These are phyloP conservation scores for Caenorhabditis sp. DNA, from an alignment of 2,888 invertebrate genomes.

Conservation along the genomic window DNA sequence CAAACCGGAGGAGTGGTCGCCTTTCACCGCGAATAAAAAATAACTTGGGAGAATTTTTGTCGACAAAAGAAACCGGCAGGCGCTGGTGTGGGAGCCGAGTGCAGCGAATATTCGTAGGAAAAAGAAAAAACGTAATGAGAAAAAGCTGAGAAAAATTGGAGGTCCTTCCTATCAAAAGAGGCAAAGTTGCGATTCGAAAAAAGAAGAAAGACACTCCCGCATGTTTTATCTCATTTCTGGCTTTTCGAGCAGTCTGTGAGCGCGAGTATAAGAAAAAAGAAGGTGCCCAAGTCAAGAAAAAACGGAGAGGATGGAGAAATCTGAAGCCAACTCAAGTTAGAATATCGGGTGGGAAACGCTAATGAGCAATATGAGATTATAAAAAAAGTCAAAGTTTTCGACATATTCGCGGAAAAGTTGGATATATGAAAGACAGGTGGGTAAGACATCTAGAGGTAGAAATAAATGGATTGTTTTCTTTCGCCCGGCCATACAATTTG, in stretches of 20 bases:
- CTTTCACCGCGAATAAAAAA: conserved; percentile 57
- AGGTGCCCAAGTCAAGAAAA: conserved; percentile 40
- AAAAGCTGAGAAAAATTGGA: conserved; percentile 8
- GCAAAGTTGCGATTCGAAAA: conserved; percentile 55
- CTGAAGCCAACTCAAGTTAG: conserved; percentile 26
- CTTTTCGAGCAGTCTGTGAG: conserved; percentile 23
- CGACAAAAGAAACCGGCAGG: not conserved
- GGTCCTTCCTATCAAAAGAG: conserved; percentile 9
- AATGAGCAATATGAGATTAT: conserved; percentile 56
- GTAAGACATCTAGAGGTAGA: conserved; percentile 38
- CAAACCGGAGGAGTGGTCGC: conserved; percentile 34
- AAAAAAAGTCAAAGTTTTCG: conserved; percentile 23
- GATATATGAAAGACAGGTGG: conserved; percentile 3
- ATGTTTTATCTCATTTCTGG: conserved; percentile 57
- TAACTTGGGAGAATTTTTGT: conserved; percentile 31
- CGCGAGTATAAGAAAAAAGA: conserved; percentile 27
- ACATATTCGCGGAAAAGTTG: not conserved
- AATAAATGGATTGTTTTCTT: conserved; percentile 56
- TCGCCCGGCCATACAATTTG: conserved; percentile 44
- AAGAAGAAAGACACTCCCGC: conserved; percentile 51
- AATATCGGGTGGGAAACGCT: conserved; percentile 23
- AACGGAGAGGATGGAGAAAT: conserved; percentile 15
- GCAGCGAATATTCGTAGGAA: conserved; percentile 20
- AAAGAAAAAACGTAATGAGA: conserved; percentile 48
- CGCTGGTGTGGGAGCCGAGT: conserved; percentile 37